phyloP scores from a whole-genome alignment of 2,888 invertebrate genomes.

The Adelphocoris suturalis region DNA sequence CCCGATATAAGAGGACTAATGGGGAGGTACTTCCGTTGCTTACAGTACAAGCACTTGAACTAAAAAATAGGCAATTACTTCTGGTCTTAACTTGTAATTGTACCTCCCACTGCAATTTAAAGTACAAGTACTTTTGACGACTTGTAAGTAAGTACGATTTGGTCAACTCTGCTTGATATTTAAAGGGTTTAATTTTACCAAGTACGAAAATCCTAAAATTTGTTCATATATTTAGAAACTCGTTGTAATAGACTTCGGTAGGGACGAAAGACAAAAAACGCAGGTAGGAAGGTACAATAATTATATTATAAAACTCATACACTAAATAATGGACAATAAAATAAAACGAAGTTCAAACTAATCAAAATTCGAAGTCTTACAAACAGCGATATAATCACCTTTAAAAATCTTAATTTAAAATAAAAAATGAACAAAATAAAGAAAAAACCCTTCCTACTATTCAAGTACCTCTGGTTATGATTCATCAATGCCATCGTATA shows the following conservation, averaged over 20 bases:
- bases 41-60: no score
- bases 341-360: background rate
- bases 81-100: no score
- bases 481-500: constrained; percentile 28
- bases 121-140: no score
- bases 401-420: constrained; percentile 6
- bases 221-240: no score
- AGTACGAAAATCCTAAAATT: no score
- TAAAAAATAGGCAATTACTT: no score
- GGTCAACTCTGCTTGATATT: no score
- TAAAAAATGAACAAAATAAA: background rate
- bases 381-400: constrained; percentile 60
- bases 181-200: no score
- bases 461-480: constrained; percentile 31
- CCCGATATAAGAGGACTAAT: no score
- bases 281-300: constrained; percentile 28
- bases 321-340: constrained; percentile 46
- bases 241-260: background rate
- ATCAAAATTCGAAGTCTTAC: constrained; percentile 51
- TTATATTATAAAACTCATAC: constrained; percentile 50
- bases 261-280: background rate
- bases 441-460: constrained; percentile 2
- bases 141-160: no score
- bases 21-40: no score
- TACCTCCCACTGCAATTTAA: no score